Evolutionary conservation across 2,113 vertebrate species (phyloP), one percentile per base, ranked within the genome.

Genomic region (Oreochromis tanganicae): DNA sequence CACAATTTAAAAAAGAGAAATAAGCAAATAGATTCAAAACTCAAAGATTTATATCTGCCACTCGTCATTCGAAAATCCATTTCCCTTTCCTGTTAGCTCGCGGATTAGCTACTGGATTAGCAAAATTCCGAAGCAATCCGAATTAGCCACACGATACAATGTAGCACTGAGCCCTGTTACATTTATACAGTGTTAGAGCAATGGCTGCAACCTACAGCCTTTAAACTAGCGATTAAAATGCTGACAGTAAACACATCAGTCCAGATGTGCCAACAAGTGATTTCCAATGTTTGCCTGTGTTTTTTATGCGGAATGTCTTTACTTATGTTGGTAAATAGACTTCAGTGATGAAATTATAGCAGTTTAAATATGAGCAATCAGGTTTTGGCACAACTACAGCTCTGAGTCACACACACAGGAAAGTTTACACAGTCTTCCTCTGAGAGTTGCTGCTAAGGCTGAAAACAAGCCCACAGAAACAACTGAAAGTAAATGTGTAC

Each of bases 291-390:
- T 55, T 55, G 10, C n/a, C 52, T 55, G 54, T 55, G n/a, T 12
- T 14, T 27, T 46, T 0, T 27, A 8, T 57, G 24, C 27, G 55
- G 1, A 27, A 27, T 57, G 55, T 56, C 2, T 56, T 56, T 27
- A 27, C 21, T 6, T 56, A 27, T 56, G 11, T 4, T 56, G 21
- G 55, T 21, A 57, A 27, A 57, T 57, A 8, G 55, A 57, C 12
- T 57, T 57, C 24, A 27, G 55, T 57, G 55, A 57, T 57, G 24
- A 57, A 57, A 57, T 27, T 57, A 57, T 57, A 57, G 55, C 54
- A 56, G 54, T 56, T 56, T 56, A 24, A 56, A 56, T 56, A 56
- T 56, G 54, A 27, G 21, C 54, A 27, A 24, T 7, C 21, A 24
- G 54, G 54, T 55, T 55, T 55, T 55, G 54, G n/a, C n/a, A 55